Evolutionary conservation across 2,113 vertebrate genomes (phyloP).

Genomic region (Laticauda laticaudata): DNA sequence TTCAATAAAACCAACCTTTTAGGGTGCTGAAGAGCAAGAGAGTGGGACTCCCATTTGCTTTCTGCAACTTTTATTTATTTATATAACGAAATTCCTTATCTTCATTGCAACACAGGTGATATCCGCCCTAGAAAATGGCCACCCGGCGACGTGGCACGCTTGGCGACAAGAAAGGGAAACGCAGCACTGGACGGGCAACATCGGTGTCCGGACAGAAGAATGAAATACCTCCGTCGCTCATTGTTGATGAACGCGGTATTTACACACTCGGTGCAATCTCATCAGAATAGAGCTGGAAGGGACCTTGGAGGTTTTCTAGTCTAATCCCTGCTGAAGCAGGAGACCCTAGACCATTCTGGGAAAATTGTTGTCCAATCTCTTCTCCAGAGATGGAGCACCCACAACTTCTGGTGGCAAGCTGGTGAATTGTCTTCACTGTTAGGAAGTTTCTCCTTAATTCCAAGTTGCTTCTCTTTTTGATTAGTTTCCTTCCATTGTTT

Average conservation of each 20-base stretch:
- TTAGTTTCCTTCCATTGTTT: not conserved
- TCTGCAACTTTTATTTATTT: too few relatives aligned
- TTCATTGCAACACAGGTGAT: too few relatives aligned
- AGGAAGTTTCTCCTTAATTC: not conserved
- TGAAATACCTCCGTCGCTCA: accelerated
- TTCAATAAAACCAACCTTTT: not conserved
- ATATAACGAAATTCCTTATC: too few relatives aligned
- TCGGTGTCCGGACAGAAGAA: accelerated
- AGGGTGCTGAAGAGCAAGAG: not conserved
- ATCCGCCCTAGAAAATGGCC: not conserved
- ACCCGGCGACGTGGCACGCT: not conserved
- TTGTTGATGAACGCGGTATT: not conserved
- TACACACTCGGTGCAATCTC: not conserved
- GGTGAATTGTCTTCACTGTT: not conserved
- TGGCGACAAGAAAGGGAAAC: constrained; percentile 9
- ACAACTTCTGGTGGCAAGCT: not conserved
- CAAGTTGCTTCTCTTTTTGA: not conserved
- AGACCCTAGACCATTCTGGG: not conserved
- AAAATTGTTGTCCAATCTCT: not conserved
- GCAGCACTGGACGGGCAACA: not conserved
- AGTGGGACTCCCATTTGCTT: not conserved
- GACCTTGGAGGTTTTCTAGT: not conserved
- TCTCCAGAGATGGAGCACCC: not conserved
- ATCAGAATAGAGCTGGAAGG: not conserved
- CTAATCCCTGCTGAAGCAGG: not conserved